Percentiles rank a stretch among this genome's conserved stretches.
Evolutionary conservation across 2,888 invertebrate genomes (phyloP).

Genomic region (Nycteola revayana): DNA sequence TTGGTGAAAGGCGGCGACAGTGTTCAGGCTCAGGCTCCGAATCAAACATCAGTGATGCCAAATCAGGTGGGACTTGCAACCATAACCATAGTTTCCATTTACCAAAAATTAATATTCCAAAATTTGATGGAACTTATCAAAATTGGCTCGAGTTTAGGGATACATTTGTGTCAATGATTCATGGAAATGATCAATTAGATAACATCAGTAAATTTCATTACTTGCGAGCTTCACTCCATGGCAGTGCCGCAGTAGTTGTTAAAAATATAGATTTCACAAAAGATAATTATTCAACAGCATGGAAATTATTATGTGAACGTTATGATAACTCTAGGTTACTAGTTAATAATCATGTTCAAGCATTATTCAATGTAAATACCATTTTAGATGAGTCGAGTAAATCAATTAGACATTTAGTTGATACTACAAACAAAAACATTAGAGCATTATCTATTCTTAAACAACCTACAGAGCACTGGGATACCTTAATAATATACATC

Average conservation of each 20-base stretch:
- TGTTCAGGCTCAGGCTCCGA: too few species aligned
- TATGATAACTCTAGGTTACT: conserved; percentile 5
- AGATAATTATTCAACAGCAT: conserved; percentile 1
- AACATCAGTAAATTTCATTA: conserved; percentile 6
- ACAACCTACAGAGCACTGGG: too few species aligned
- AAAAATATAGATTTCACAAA: conserved; percentile 2
- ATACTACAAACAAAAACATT: background rate
- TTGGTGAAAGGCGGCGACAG: background rate
- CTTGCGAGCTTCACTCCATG: conserved; percentile 4
- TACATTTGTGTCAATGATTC: conserved; percentile 1
- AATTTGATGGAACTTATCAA: background rate
- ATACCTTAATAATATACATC: background rate
- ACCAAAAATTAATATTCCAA: background rate
- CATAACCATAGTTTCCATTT: background rate
- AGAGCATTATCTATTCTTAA: background rate
- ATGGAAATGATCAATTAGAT: background rate
- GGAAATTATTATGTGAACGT: conserved; percentile 5
- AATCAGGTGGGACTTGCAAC: background rate
- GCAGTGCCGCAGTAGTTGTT: background rate
- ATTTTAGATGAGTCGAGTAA: background rate
- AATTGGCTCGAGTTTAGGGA: conserved; percentile 1
- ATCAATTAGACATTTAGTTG: background rate
- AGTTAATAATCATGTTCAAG: conserved; percentile 3
- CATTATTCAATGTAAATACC: conserved; percentile 1
- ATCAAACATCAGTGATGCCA: too few species aligned